Evolutionary conservation across 2,797 vertebrate species (phyloP).

Genomic region (Neoniphon sammara): DNA sequence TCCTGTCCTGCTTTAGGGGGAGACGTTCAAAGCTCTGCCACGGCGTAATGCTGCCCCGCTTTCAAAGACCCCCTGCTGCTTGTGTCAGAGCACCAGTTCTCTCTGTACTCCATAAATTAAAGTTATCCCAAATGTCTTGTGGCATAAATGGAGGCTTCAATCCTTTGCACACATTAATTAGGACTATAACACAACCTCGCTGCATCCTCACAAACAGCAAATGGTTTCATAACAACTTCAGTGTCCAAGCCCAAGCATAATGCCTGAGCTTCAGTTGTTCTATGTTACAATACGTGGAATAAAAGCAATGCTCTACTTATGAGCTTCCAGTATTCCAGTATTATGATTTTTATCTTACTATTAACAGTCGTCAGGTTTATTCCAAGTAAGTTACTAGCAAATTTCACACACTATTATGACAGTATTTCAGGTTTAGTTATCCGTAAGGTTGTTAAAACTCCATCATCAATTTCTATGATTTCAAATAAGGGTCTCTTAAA

Average conservation of each 20-base stretch:
- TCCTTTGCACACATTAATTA: conserved; percentile 87
- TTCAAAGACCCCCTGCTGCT: conserved; percentile 95
- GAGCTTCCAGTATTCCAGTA: not conserved
- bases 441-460: not conserved
- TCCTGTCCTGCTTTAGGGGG: conserved; percentile 92
- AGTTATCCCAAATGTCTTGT: conserved; percentile 91
- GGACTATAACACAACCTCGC: conserved; percentile 83
- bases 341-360: too few species aligned
- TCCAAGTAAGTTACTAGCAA: too few species aligned
- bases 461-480: not conserved
- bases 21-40: conserved; percentile 94
- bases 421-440: not conserved
- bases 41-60: conserved; percentile 88
- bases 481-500: conserved; percentile 49
- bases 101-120: conserved; percentile 96
- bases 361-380: too few species aligned
- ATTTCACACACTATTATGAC: not conserved
- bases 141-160: conserved; percentile 88
- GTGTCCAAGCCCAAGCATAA: conserved; percentile 3
- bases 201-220: conserved; percentile 85
- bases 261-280: conserved; percentile 20
- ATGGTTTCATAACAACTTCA: conserved; percentile 46
- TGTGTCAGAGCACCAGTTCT: conserved; percentile 96
- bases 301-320: not conserved
- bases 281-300: not conserved